Evolutionary conservation across 2,797 vertebrate species (phyloP), one percentile per base, ranked within the genome.

Genomic region (Oreochromis mossambicus): DNA sequence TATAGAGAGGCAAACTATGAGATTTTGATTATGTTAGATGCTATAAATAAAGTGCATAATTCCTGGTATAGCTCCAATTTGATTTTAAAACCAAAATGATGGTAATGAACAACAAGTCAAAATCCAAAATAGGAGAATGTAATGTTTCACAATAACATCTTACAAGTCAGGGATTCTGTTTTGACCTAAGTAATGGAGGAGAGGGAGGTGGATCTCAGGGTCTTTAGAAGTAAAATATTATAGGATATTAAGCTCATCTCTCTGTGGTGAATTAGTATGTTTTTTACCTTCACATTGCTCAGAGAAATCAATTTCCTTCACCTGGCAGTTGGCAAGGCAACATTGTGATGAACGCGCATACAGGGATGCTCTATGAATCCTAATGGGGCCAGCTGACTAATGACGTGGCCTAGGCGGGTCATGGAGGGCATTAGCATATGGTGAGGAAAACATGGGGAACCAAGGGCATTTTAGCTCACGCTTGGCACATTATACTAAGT

Each of bases 251-350:
- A 94, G 84, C 78, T 82, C 70, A 89, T 86, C 83, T 88, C 77
- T 73, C 78, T 86, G 77, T 34, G 2, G 86, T 93, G 88, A 93
- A 93, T 92, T 86, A 92, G 84, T 88, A 82, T 89, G 87, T 90
- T 92, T 94, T 73, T 94, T 90, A 95, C 87, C 87, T 86, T 91
- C 87, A 82, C 89, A 90, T 87, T 91, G 90, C 89, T 92, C 84
- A 89, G 86, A 87, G 89, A 94, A 93, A 96, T 91, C 88, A 91
- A 94, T 96, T 96, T 96, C 91, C 87, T 84, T 92, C 58, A 84
- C 90, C 83, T 88, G 89, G 77, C 87, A 88, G 90, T 92, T 95
- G 95, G 93, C 94, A 93, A 94, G 94, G 94, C 93, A 94, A 93
- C 85, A 85, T 86, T 87, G 90, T 94, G 91, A 95, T 91, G 88